A percentile compares a stretch with the other conserved stretches of the same genome.
Conservation (phyloP, 2,888 invertebrate species). For the Brassicogethes aeneus region DNA sequence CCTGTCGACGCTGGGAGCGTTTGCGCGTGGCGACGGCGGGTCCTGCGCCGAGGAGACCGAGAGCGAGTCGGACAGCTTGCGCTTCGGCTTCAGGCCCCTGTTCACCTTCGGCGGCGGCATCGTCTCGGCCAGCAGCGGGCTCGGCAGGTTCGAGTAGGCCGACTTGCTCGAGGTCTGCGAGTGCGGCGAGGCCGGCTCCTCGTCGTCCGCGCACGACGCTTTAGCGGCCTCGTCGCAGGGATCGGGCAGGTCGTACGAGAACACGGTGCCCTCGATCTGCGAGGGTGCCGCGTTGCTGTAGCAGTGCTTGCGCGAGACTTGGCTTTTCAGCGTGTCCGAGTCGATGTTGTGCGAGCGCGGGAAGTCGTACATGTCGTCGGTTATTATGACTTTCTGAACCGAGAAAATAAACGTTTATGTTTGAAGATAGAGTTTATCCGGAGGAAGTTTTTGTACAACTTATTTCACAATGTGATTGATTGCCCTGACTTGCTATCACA, state of each 20-base stretch:
- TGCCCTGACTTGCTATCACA: too few species aligned
- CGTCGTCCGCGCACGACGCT: constrained; percentile 23
- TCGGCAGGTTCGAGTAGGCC: constrained; percentile 51
- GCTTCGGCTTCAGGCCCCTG: constrained; percentile 68
- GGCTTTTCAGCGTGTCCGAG: constrained; percentile 22
- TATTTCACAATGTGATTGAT: too few species aligned
- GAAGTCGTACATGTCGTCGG: constrained; percentile 60
- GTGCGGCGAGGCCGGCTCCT: constrained; percentile 43
- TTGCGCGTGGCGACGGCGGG: constrained; percentile 35
- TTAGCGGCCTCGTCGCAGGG: not conserved
- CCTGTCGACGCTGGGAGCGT: constrained; percentile 55
- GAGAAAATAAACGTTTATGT: too few species aligned
- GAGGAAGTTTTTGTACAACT: too few species aligned
- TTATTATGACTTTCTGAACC: constrained; percentile 21
- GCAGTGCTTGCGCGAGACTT: constrained; percentile 40
- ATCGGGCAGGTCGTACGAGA: constrained; percentile 46
- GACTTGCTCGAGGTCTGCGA: constrained; percentile 46
- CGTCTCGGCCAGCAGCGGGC: constrained; percentile 38
- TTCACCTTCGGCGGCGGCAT: constrained; percentile 68
- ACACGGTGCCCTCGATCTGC: constrained; percentile 45
- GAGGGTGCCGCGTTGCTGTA: constrained; percentile 55
- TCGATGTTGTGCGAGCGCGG: constrained; percentile 55
- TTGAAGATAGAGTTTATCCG: too few species aligned
- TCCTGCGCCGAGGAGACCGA: constrained; percentile 37
- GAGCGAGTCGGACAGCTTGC: constrained; percentile 44